Evolutionary conservation across 2,797 vertebrate species (phyloP).

Genomic region (Crypturellus tataupa): DNA sequence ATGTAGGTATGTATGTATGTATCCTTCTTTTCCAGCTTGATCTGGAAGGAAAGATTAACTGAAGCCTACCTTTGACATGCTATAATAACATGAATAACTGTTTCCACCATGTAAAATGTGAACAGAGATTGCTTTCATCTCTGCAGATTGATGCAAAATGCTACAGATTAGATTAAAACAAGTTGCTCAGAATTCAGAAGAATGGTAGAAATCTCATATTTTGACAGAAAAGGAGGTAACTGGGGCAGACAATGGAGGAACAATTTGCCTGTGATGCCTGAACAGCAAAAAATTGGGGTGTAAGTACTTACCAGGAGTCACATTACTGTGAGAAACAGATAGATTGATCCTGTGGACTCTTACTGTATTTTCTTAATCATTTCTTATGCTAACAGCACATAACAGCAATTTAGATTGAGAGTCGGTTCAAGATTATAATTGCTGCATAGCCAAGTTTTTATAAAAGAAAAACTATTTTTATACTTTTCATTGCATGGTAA

Average conservation of each 20-base stretch:
- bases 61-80: neutral
- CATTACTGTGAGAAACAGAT: neutral
- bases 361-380: neutral
- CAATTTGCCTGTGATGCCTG: neutral
- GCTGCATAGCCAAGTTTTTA: neutral
- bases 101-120: neutral
- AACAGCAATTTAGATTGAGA: neutral
- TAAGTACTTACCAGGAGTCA: neutral
- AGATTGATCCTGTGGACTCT: neutral
- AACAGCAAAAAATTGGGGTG: neutral
- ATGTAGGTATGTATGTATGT: too few relatives aligned
- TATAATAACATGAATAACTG: neutral
- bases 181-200: neutral
- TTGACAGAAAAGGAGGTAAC: neutral
- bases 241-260: neutral
- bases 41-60: neutral
- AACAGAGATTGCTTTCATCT: neutral
- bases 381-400: neutral
- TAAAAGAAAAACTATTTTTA: neutral
- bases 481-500: neutral
- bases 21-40: neutral
- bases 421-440: neutral
- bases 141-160: neutral
- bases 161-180: neutral
- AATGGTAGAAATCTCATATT: neutral